Evolutionary conservation across 2,797 vertebrate genomes (phyloP), one percentile per base, ranked within the genome.

Genomic region (Chelon labrosus): DNA sequence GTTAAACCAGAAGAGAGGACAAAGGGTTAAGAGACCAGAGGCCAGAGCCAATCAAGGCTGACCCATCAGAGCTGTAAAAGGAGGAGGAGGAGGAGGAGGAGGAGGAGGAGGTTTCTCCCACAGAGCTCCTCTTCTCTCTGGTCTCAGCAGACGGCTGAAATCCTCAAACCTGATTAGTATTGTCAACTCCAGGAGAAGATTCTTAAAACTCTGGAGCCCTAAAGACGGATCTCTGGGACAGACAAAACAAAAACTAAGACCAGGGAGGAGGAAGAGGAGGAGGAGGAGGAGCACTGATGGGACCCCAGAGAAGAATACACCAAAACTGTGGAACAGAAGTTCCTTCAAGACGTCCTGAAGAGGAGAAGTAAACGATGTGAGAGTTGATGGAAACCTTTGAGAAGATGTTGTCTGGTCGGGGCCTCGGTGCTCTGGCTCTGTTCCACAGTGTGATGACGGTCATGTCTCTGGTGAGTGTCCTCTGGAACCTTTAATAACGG

Each of bases 391-490:
- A 7, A 0, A 54, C 54, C 14, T 14, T n/a, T 51, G 14, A 37
- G 46, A 59, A 82, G 65, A 71, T 92, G 90, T 61, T 78, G 25
- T 74, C 75, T 41, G 12, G 64, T n/a, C 56, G 50, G 20, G 70
- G 68, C 82, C 46, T 71, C 22, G 22, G 35, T 51, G 50, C 57
- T 31, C 41, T 91, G 68, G 65, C 68, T 82, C 49, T 93, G 78
- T 71, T 90, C 67, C 77, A 85, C 65, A 9, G 79, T 74, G 37
- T 87, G 6, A 51, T 79, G 42, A 69, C 79, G 47, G 87, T 79
- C 25, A 60, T 79, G n/a, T 90, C 90, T 17, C 68, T 93, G 91
- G 93, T 94, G 69, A 94, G 93, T 87, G 8, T 13, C 2, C 7
- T 59, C 1, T 25, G 22, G 22, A 22, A 22, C 22, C 22, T 22